A percentile compares a stretch with the other conserved stretches of the same genome.
phyloP scores from a whole-genome alignment of 2,888 invertebrate genomes.

The Mellilla xanthometata region DNA sequence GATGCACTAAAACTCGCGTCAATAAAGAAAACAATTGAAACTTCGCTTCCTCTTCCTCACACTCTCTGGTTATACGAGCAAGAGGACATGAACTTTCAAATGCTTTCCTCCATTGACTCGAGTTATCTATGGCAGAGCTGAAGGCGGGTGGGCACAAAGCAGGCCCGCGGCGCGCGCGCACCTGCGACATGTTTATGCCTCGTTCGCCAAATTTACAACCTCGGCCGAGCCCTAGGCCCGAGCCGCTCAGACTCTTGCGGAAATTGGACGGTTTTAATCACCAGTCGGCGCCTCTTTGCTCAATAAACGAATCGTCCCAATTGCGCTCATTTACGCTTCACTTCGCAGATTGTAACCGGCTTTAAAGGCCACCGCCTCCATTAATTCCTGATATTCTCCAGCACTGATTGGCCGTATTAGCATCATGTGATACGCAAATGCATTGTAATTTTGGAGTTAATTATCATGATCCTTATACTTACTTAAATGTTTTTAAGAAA shows the following conservation, averaged over 20 bases:
- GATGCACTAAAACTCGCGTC: no score
- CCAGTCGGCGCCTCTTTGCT: conserved; percentile 58
- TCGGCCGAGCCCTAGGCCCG: conserved; percentile 32
- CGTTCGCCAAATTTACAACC: conserved; percentile 69
- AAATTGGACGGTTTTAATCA: conserved; percentile 70
- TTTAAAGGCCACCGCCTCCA: conserved; percentile 52
- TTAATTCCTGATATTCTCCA: conserved; percentile 47
- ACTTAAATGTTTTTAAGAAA: background rate
- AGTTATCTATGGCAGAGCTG: background rate
- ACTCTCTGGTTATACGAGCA: no score
- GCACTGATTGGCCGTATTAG: conserved; percentile 42
- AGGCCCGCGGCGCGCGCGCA: conserved; percentile 50
- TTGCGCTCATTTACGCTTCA: conserved; percentile 29
- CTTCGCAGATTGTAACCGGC: conserved; percentile 58
- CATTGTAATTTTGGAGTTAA: conserved; percentile 9
- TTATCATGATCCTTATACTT: no score
- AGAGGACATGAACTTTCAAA: no score
- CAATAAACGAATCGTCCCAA: conserved; percentile 38
- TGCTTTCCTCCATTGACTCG: no score
- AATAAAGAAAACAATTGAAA: no score
- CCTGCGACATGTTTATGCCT: conserved; percentile 73
- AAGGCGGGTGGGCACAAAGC: conserved; percentile 49
- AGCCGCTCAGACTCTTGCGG: conserved; percentile 40
- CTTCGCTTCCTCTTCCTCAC: no score
- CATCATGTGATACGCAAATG: conserved; percentile 20